Evolutionary conservation across 2,113 vertebrate genomes (phyloP).

Genomic region (Chauna torquata): DNA sequence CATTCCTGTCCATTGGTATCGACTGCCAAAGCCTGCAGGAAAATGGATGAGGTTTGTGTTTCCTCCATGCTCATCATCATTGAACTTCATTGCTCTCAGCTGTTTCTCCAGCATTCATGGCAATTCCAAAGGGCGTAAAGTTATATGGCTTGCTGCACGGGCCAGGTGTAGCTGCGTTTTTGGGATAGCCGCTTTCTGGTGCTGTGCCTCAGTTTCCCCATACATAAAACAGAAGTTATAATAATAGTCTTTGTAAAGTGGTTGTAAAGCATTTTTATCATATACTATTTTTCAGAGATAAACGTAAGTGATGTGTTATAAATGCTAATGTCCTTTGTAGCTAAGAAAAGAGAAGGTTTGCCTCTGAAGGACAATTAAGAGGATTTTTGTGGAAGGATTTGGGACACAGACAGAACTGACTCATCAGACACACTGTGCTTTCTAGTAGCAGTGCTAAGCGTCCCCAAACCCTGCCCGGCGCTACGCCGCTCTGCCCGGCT

Average conservation of each 20-base stretch:
- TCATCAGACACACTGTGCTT: accelerated
- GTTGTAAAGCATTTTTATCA: background rate
- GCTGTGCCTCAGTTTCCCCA: background rate
- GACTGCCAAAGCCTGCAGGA: background rate
- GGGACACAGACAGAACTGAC: background rate
- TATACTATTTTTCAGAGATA: background rate
- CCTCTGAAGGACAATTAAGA: background rate
- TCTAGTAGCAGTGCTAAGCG: accelerated
- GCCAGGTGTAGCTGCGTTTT: background rate
- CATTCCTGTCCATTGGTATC: background rate
- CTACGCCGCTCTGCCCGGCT: background rate
- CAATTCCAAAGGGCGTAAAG: background rate
- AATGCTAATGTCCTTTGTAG: background rate
- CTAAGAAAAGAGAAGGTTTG: background rate
- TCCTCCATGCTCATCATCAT: accelerated
- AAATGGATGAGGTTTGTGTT: accelerated
- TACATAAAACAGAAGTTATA: background rate
- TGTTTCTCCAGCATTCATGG: accelerated
- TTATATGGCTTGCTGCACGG: accelerated
- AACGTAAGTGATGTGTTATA: accelerated
- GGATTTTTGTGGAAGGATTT: background rate
- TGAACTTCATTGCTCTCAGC: background rate
- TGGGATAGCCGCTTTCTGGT: background rate
- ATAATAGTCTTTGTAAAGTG: accelerated
- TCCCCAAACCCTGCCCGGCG: accelerated